These are phyloP conservation scores for Cladorhizidae sp. DNA, from an alignment of 37 sponge, comb jelly and placozoan genomes.

Conservation along the genomic window DNA sequence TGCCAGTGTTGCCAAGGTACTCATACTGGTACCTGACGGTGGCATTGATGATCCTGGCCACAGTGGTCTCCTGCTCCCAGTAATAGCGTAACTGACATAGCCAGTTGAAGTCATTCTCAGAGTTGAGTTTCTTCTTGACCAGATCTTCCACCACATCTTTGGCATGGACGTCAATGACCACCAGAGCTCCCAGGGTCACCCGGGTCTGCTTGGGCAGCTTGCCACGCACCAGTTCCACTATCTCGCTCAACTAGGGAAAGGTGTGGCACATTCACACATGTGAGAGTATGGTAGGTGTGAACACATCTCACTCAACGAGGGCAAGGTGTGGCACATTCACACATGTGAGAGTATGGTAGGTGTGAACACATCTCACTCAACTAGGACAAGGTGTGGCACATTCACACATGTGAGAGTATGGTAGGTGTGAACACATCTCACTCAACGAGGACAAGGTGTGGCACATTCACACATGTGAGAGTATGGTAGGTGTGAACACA, in stretches of 20 bases:
- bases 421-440: no score
- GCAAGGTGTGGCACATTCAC: no score
- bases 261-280: no score
- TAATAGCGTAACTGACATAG: conserved; percentile 98
- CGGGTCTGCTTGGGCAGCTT: conserved; percentile 96
- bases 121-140: conserved; percentile 72
- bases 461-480: no score
- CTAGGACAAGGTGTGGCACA: no score
- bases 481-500: no score
- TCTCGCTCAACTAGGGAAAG: conserved; percentile 72
- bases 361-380: no score
- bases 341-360: no score
- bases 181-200: conserved; percentile 95
- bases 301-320: no score
- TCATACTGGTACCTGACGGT: conserved; percentile 93
- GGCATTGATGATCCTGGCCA: conserved; percentile 92
- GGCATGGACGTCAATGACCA: conserved; percentile 97
- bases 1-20: conserved; percentile 96
- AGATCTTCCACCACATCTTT: conserved; percentile 86
- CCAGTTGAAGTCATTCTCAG: conserved; percentile 97
- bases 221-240: conserved; percentile 94
- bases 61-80: conserved; percentile 86
- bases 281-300: no score
- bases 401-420: no score
- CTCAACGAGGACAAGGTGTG: no score